Evolutionary conservation across 2,113 vertebrate genomes (phyloP), one percentile per base, ranked within the genome.

Genomic region (Hippocampus guttulatus): DNA sequence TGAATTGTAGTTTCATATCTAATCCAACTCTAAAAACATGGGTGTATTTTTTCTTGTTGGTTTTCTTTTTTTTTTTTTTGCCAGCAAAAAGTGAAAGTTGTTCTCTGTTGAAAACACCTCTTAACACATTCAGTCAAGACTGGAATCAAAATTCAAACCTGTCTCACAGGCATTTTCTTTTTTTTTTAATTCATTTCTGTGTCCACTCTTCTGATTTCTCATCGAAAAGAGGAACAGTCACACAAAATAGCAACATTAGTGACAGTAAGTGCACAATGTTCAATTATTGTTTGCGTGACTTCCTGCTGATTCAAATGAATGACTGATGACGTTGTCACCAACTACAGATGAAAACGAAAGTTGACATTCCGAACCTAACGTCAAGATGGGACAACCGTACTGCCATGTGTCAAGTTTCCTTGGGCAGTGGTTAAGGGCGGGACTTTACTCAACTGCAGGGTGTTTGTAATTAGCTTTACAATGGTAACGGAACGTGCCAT

Each of bases 101-200:
- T 63, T 9, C 8, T 41, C 33, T 41, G 18, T n/a, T 21, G 21
- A 5, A 7, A 47, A 7, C 67, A 20, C 41, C 2, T 5, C 64
- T 63, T 1, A 4, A 65, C 10, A 49, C 5, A 67, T 79, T 75
- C 51, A 75, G 73, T 78, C 54, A 80, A 64, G 58, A 67, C n/a
- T 11, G 8, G 79, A 84, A 67, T 75, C 83, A 73, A 74, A 75
- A 69, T 73, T 67, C 45, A 54, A 75, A 66, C 23, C 1, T 1
- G 8, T 63, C 12, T 49, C 43, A 4, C n/a, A 16, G n/a, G 21
- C 64, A 62, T 76, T 49, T 51, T 71, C 10, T 61, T 67, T 8
- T 49, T 65, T 25, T 57, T 3, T 5, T 55, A 10, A n/a, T 72
- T 62, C 49, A 33, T 27, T 57, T 1, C 41, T 11, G 5, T 65